Conservation (phyloP, 2,888 invertebrate genomes). For the Spodoptera littoralis region DNA sequence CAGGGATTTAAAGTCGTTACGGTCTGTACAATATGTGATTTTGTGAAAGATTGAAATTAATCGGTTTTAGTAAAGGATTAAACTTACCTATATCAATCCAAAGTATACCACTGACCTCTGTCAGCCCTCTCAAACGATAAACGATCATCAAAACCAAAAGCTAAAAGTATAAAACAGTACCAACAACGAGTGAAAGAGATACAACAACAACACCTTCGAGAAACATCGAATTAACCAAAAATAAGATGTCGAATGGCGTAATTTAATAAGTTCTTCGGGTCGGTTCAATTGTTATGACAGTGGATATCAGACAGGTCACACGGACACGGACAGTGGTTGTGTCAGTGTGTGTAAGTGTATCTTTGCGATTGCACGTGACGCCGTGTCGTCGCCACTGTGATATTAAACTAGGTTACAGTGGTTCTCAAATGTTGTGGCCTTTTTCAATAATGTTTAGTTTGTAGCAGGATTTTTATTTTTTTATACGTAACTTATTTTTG, state of each 20-base stretch:
- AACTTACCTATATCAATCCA: no score
- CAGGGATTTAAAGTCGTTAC: no score
- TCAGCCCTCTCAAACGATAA: no score
- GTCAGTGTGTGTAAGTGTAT: slow-evolving; percentile 72
- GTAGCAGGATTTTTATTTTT: background rate
- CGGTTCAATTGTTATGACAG: slow-evolving; percentile 51
- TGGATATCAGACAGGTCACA: slow-evolving; percentile 63
- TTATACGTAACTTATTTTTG: no score
- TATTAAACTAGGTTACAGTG: slow-evolving; percentile 80
- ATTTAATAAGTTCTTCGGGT: slow-evolving; percentile 32
- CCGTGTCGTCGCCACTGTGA: slow-evolving; percentile 80
- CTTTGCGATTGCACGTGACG: slow-evolving; percentile 82
- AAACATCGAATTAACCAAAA: slow-evolving; percentile 30
- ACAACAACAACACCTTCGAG: background rate
- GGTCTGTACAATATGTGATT: no score
- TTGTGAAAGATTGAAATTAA: no score
- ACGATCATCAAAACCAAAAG: no score
- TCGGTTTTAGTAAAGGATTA: no score
- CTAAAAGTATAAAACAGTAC: no score
- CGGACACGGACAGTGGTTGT: slow-evolving; percentile 52
- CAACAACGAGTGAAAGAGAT: no score
- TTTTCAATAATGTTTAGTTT: background rate
- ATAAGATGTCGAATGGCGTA: slow-evolving; percentile 22
- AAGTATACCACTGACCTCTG: no score
- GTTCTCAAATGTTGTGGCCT: slow-evolving; percentile 58